Evolutionary conservation across 2,888 invertebrate species (phyloP), one percentile per base, ranked within the genome.

Genomic region (Pristionchus mayeri): DNA sequence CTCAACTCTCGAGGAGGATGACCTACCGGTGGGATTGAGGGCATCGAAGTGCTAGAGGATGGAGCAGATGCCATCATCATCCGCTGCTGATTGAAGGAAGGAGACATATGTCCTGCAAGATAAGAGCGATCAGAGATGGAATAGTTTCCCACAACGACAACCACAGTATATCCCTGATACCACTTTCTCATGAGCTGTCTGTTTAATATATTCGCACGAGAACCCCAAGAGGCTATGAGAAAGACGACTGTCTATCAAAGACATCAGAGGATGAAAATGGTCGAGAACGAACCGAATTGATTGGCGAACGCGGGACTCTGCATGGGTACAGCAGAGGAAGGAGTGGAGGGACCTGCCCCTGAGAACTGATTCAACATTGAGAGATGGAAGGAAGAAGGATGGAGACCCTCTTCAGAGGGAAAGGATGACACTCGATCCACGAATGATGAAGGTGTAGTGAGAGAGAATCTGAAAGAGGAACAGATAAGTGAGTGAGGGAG

Each of bases 291-390:
- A 60, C 60, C 60, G 30, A 60, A 60, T 27, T 60, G 60, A 60
- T 60, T 60, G 60, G 60, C 60, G 60, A 60, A 60, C 13, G 60
- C 60, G 7, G 60, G 60, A 60, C 60, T 60, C n/a, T 60, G 60
- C 60, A 60, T 60, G 24, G 60, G 60, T 7, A 60, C 60, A 11
- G 60, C 30, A 27, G 60, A 24, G 9, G 11, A 13, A 7, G 60
- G 60, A 24, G 60, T 11, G 30, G 60, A 24, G 24, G 60, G 27
- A 60, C 27, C 60, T 21, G 60, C 60, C 24, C 27, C 60, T 16
- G 60, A 27, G 24, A 9, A 2, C 24, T 60, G 60, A 30, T 30
- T 60, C 60, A 24, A 60, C 60, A 60, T 60, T 52, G 52, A 52
- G 27, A 30, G 30, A 60, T 60, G 60, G 7, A 60, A n/a, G 7